Evolutionary conservation across 2,888 invertebrate genomes (phyloP).

Genomic region (Machimus atricapillus): DNA sequence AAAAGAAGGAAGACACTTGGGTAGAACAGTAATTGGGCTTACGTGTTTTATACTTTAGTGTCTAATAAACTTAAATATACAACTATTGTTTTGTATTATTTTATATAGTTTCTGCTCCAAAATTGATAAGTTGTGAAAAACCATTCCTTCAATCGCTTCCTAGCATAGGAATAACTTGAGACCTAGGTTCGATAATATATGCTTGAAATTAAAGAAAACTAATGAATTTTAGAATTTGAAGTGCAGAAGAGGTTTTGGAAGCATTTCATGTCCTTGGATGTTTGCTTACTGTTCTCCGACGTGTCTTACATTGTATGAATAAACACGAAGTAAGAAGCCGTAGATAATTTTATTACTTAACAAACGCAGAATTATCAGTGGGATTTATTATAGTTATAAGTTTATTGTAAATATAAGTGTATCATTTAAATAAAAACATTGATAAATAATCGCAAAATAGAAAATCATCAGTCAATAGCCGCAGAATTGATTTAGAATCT

Average conservation of each 20-base stretch:
- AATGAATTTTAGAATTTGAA: neutral
- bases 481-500: neutral
- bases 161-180: too few relatives aligned
- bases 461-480: neutral
- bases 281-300: neutral
- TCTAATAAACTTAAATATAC: neutral
- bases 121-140: too few relatives aligned
- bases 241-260: neutral
- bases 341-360: neutral
- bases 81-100: neutral
- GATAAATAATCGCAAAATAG: neutral
- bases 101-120: neutral
- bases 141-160: too few relatives aligned
- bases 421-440: neutral
- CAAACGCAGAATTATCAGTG: neutral
- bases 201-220: neutral
- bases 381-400: neutral
- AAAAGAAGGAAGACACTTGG: conserved; percentile 42
- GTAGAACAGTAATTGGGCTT: neutral
- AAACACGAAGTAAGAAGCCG: neutral
- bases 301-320: neutral
- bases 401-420: neutral
- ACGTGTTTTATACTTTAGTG: neutral
- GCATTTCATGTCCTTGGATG: neutral
- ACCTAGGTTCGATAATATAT: too few relatives aligned